Evolutionary conservation across 2,113 vertebrate species (phyloP), one percentile per base, ranked within the genome.

Genomic region (Actenoides lindsayi): DNA sequence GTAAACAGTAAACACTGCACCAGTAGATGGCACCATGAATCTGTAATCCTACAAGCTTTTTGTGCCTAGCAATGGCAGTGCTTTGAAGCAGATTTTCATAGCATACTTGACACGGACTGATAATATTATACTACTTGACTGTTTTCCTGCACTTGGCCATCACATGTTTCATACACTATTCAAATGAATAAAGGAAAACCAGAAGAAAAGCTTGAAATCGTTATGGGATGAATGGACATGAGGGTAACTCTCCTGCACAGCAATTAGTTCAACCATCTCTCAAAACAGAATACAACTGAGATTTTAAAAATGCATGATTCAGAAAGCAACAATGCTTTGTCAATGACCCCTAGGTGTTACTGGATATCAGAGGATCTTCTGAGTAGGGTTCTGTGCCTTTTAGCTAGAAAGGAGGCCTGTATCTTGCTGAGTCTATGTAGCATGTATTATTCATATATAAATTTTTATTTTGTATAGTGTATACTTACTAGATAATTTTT

Each of bases 21-120:
- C 96, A 91, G 84, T 88, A 97, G 95, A 54, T 93, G 96, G 94
- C 94, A 90, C 56, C 71, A 4, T 39, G 64, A 88, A 70, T 51
- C 59, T 54, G 28, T 50, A 64, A n/a, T 57, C 23, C 24, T 73
- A 19, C 28, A 31, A 31, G 4, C 0, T 73, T 35, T 25, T 8
- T 91, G 14, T 42, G n/a, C 76, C 35, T 21, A 48, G 33, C 16
- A 78, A 39, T 4, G 59, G 53, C 65, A 78, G 54, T 13, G 14
- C 41, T 73, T 53, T 13, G 41, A 85, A 80, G 28, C 8, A n/a
- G 46, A 79, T 80, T 73, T 93, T 90, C 5, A 3, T 62, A 59
- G 39, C 23, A 21, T 2, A 57, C 67, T 12, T 76, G 53, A 60
- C 48, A 73, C 27, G 53, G 31, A 33, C 30, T 42, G 54, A n/a